Evolutionary conservation across 1,140 invertebrate species (phyloP).

Genomic region (Andricus grossulariae): DNA sequence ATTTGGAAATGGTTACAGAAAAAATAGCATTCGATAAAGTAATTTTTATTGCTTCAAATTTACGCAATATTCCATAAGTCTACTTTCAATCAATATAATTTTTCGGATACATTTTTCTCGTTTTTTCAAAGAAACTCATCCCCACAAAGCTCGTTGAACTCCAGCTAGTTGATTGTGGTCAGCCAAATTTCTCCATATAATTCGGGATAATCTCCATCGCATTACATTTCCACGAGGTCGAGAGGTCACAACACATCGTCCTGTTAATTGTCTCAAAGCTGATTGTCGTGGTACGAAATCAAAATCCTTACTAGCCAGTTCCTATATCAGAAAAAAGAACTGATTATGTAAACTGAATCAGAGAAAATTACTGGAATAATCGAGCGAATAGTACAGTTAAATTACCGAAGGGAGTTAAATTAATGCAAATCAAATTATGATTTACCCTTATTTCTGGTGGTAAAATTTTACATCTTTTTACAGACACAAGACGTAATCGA

Average conservation of each 20-base stretch:
- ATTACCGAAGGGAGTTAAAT: conserved; percentile 8
- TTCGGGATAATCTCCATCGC: conserved; percentile 89
- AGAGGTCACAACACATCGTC: conserved; percentile 88
- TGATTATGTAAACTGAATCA: conserved; percentile 28
- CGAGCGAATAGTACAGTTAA: neutral
- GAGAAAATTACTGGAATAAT: conserved; percentile 17
- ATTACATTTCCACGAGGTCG: conserved; percentile 84
- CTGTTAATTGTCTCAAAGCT: conserved; percentile 78
- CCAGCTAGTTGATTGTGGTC: conserved; percentile 94
- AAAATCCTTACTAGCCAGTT: conserved; percentile 84
- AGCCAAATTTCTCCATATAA: conserved; percentile 90
- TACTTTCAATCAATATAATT: too few species aligned
- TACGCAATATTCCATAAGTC: neutral
- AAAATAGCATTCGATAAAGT: too few species aligned
- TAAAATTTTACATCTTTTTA: conserved; percentile 88
- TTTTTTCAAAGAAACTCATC: conserved; percentile 35
- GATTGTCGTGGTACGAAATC: conserved; percentile 86
- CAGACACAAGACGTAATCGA: conserved; percentile 84
- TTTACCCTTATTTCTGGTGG: conserved; percentile 85
- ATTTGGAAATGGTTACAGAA: neutral
- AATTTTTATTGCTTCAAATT: neutral
- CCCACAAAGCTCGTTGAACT: conserved; percentile 93
- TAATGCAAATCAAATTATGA: conserved; percentile 22
- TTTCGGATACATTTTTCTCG: neutral
- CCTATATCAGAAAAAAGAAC: conserved; percentile 68